These are phyloP conservation scores for Oreochromis mossambicus DNA, from an alignment of 2,797 vertebrate species.

Conservation along the genomic window DNA sequence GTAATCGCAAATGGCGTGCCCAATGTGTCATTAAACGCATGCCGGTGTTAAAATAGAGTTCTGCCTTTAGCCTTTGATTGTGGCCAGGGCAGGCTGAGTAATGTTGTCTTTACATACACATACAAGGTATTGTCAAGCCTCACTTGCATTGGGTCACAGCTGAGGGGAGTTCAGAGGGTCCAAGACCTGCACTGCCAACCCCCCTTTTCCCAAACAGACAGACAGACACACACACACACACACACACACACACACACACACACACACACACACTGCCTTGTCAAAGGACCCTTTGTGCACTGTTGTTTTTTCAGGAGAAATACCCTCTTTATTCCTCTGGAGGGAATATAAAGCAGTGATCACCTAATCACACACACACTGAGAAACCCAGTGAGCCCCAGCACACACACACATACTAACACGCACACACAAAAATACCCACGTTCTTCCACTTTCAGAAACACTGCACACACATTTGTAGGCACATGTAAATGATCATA, in stretches of 20 bases:
- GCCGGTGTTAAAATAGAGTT: not conserved
- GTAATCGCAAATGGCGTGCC: not conserved
- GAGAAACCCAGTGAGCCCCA: slow-evolving; percentile 70
- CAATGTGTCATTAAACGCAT: not conserved
- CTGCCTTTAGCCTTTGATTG: not conserved
- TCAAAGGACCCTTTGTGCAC: slow-evolving; percentile 91
- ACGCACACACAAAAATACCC: not conserved
- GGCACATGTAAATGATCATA: not conserved
- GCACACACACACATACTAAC: slow-evolving; percentile 33
- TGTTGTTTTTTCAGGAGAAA: slow-evolving; percentile 88
- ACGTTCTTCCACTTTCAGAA: not conserved
- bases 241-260: slow-evolving; percentile 2
- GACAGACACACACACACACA: slow-evolving; percentile 15
- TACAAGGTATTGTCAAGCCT: slow-evolving; percentile 47
- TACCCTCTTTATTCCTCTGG: slow-evolving; percentile 87
- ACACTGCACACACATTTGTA: slow-evolving; percentile 59
- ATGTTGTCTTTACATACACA: slow-evolving; percentile 63
- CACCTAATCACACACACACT: slow-evolving; percentile 80
- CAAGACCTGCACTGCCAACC: slow-evolving; percentile 42
- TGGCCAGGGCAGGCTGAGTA: slow-evolving; percentile 15
- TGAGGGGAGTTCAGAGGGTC: slow-evolving; percentile 64
- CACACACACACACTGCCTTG: slow-evolving; percentile 2
- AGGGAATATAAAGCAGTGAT: slow-evolving; percentile 89
- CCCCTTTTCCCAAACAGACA: slow-evolving; percentile 6
- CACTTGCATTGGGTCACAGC: slow-evolving; percentile 47